Conservation (phyloP, 2,113 vertebrate species). For the Anhinga rufa region DNA sequence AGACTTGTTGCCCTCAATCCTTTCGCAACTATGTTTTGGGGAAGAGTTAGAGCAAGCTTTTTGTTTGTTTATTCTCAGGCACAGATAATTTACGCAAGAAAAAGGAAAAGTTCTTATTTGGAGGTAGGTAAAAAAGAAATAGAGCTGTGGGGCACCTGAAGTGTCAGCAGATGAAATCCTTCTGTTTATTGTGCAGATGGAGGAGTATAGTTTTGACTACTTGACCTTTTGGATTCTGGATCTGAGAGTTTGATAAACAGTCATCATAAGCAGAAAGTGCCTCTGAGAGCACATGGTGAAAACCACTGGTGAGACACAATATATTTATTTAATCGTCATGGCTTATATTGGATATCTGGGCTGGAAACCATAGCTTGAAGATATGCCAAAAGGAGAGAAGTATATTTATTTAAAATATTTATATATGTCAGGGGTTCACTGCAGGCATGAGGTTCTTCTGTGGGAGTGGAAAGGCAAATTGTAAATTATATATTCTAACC, state of each 20-base stretch:
- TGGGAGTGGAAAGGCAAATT: background rate
- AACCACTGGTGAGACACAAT: background rate
- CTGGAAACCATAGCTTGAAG: background rate
- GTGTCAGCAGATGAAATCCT: background rate
- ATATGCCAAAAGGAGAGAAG: background rate
- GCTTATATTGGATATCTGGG: background rate
- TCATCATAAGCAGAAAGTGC: background rate
- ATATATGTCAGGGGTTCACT: background rate
- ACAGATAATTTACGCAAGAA: background rate
- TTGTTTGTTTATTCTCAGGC: background rate
- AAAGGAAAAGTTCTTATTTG: background rate
- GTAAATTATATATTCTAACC: background rate
- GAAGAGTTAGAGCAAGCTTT: background rate
- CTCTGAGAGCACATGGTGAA: background rate
- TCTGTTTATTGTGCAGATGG: slow-evolving; percentile 15
- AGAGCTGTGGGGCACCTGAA: background rate
- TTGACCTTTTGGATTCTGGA: slow-evolving; percentile 33
- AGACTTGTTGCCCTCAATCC: background rate
- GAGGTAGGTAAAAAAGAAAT: background rate
- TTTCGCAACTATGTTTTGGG: background rate
- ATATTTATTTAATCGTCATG: background rate
- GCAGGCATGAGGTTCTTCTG: background rate
- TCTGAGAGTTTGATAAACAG: slow-evolving; percentile 18
- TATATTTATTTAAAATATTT: slow-evolving; percentile 39
- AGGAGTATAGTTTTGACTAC: background rate